Percentiles rank a stretch among this genome's conserved stretches.
Evolutionary conservation across 2,113 vertebrate species (phyloP).

Genomic region (Sclerurus mexicanus): DNA sequence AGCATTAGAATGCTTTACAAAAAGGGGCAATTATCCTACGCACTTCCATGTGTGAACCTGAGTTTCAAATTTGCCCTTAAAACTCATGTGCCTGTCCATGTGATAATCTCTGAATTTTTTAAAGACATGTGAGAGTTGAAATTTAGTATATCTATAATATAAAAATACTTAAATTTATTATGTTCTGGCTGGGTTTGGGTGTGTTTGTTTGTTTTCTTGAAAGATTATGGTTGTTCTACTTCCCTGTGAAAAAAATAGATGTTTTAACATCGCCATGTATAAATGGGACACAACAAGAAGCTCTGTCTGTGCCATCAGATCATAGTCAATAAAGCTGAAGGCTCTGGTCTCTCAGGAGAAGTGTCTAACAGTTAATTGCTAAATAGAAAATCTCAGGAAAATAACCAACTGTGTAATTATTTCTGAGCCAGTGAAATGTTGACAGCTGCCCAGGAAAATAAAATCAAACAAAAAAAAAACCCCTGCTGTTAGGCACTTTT

Average conservation of each 20-base stretch:
- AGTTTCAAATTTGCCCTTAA: background rate
- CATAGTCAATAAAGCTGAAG: background rate
- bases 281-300: background rate
- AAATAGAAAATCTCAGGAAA: constrained; percentile 13
- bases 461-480: background rate
- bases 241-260: background rate
- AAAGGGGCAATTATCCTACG: background rate
- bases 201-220: background rate
- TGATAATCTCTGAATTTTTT: background rate
- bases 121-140: background rate
- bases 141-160: background rate
- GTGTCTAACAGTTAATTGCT: background rate
- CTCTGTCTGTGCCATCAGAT: background rate
- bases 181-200: background rate
- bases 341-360: background rate
- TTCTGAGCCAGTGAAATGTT: constrained; percentile 16
- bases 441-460: background rate
- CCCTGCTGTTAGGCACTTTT: background rate
- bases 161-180: background rate
- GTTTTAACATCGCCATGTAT: background rate
- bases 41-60: background rate
- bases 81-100: fast-evolving
- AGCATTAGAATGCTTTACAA: background rate
- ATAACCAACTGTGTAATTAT: background rate
- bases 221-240: background rate